phyloP scores from a whole-genome alignment of 1,140 invertebrate species.

The Drosophila obscura region DNA sequence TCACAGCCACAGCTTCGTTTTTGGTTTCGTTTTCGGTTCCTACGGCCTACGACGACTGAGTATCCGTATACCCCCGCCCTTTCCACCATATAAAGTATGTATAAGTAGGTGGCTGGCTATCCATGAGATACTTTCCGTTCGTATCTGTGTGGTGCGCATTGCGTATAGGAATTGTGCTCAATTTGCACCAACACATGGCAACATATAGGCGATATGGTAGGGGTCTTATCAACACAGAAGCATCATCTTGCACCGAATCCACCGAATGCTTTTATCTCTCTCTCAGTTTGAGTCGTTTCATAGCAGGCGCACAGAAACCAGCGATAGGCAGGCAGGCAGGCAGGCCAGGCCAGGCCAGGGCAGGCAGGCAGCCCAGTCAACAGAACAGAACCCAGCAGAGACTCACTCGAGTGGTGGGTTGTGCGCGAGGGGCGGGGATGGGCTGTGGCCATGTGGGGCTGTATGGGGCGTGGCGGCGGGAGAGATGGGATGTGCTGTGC shows the following conservation, averaged over 20 bases:
- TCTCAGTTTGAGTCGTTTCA: conserved; percentile 81
- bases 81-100: conserved; percentile 16
- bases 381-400: conserved; percentile 32
- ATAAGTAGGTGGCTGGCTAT: conserved; percentile 56
- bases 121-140: conserved; percentile 47
- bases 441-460: not conserved
- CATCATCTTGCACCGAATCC: conserved; percentile 79
- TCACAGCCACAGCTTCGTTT: not conserved
- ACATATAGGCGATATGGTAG: conserved; percentile 29
- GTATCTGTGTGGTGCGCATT: conserved; percentile 8
- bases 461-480: conserved; percentile 15
- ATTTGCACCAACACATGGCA: conserved; percentile 62
- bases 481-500: not conserved
- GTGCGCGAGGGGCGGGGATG: not conserved
- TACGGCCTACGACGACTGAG: conserved; percentile 25
- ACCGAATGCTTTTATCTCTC: conserved; percentile 82
- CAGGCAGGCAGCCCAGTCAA: conserved; percentile 34
- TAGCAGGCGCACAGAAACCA: conserved; percentile 75
- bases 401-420: not conserved
- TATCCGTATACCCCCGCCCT: not conserved
- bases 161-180: conserved; percentile 72
- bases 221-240: conserved; percentile 80
- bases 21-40: no score
- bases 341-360: conserved; percentile 39
- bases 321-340: conserved; percentile 40